Evolutionary conservation across 2,888 invertebrate genomes (phyloP), one percentile per base, ranked within the genome.

Genomic region (Andrena trimmerana): DNA sequence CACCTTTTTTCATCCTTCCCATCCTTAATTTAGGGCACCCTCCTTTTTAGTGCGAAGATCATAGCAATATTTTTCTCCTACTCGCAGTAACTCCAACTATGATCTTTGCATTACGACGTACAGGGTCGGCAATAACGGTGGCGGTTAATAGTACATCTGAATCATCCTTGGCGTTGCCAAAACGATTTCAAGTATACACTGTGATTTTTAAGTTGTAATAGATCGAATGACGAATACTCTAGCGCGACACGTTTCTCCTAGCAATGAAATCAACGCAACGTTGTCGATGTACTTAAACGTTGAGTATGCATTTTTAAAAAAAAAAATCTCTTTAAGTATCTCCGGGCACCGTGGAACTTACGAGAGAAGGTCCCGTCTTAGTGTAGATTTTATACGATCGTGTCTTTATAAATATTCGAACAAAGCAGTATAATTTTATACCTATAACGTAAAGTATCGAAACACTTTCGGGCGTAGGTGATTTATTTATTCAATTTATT

Each of bases 101-200:
- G 87, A 87, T 57, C 80, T 86, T 86, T 77, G 87, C 87, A 86
- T 86, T 86, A 86, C 63, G 50, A 70, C 36, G 16, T 52, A 54
- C 33, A 62, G 78, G 83, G 77, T 84, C 68, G 74, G 54, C 57
- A 77, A 42, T 75, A 60, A 59, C 33, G 87, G 88, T 88, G 86
- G 65, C 69, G 88, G 88, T 83, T 75, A 74, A 68, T 67, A 42
- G 16, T 42, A 42, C 42, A 42, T n/a, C 65, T 27, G 73, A 57
- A 69, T 54, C 31, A 74, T 81, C 27, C 70, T 77, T 68, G 65
- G 54, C 48, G 59, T 85, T 86, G 74, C 77, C 76, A 78, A 83
- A 79, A 78, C 67, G 60, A 75, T 10, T 50, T 79, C 60, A 67
- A 70, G 50, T 72, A 73, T 66, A 57, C 80, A 77, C 88, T 88